Evolutionary conservation across 2,888 invertebrate genomes (phyloP).

Genomic region (Macropis europaea): DNA sequence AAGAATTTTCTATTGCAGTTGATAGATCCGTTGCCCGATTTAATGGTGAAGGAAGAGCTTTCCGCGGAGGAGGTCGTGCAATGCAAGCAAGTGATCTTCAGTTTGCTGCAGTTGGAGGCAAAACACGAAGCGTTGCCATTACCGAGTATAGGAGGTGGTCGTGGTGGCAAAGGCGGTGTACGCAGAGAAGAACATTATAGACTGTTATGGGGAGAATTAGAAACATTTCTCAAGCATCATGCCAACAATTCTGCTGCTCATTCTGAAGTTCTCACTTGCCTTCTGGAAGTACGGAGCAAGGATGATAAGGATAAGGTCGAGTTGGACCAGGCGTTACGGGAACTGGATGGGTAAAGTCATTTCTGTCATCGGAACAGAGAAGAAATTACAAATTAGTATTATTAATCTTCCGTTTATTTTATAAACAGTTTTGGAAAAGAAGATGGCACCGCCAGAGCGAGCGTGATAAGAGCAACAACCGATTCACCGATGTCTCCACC

Average conservation of each 20-base stretch:
- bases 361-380: not conserved
- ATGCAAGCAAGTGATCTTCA: constrained; percentile 92
- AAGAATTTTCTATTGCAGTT: constrained; percentile 81
- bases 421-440: constrained; percentile 72
- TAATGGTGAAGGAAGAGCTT: constrained; percentile 91
- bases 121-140: constrained; percentile 91
- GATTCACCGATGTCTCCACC: constrained; percentile 93
- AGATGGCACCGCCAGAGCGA: constrained; percentile 80
- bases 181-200: constrained; percentile 93
- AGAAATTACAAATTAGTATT: not conserved
- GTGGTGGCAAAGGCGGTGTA: constrained; percentile 78
- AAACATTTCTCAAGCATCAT: constrained; percentile 89
- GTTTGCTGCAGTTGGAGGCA: constrained; percentile 89
- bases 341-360: constrained; percentile 81
- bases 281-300: constrained; percentile 86
- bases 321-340: constrained; percentile 83
- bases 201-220: constrained; percentile 93
- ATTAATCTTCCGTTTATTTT: not conserved
- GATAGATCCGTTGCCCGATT: constrained; percentile 89
- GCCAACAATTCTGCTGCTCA: constrained; percentile 85
- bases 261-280: constrained; percentile 87
- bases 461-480: constrained; percentile 87
- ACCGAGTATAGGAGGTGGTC: constrained; percentile 85
- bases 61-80: constrained; percentile 92
- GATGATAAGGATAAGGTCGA: constrained; percentile 83